Conservation (phyloP, 2,888 invertebrate genomes). For the Eueremaeus valkanovi region DNA sequence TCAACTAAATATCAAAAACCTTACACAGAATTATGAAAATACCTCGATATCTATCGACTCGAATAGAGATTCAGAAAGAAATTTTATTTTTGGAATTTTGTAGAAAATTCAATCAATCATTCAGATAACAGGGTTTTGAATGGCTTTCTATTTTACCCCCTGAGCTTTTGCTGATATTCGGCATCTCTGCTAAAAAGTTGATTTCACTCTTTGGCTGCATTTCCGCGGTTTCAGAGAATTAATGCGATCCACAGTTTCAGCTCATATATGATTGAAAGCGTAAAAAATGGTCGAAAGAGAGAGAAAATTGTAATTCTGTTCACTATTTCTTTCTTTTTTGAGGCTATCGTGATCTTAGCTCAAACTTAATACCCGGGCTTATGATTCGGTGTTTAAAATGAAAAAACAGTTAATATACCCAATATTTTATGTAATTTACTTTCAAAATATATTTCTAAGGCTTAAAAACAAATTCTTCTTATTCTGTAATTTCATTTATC, state of each 20-base stretch:
- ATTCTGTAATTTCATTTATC: neutral
- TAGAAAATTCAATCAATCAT: too few relatives aligned
- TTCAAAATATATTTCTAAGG: neutral
- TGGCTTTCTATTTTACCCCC: too few relatives aligned
- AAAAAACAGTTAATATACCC: neutral
- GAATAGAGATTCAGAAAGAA: too few relatives aligned
- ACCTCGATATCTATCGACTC: too few relatives aligned
- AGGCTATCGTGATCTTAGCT: neutral
- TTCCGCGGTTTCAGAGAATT: constrained; percentile 11
- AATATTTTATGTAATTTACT: neutral
- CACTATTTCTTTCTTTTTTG: neutral
- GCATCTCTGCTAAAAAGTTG: too few relatives aligned
- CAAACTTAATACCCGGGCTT: constrained; percentile 18
- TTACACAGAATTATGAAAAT: too few relatives aligned
- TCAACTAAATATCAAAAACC: too few relatives aligned
- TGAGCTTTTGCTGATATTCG: too few relatives aligned
- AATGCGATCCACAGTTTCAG: neutral
- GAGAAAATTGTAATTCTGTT: constrained; percentile 25
- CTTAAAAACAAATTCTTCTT: neutral
- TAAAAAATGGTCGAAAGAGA: neutral
- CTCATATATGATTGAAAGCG: constrained; percentile 1
- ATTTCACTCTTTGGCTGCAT: neutral
- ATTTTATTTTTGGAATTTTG: too few relatives aligned
- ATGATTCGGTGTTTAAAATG: constrained; percentile 12
- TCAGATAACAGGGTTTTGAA: too few relatives aligned